Evolutionary conservation across 2,797 vertebrate genomes (phyloP).

Genomic region (Eutrigla gurnardus): DNA sequence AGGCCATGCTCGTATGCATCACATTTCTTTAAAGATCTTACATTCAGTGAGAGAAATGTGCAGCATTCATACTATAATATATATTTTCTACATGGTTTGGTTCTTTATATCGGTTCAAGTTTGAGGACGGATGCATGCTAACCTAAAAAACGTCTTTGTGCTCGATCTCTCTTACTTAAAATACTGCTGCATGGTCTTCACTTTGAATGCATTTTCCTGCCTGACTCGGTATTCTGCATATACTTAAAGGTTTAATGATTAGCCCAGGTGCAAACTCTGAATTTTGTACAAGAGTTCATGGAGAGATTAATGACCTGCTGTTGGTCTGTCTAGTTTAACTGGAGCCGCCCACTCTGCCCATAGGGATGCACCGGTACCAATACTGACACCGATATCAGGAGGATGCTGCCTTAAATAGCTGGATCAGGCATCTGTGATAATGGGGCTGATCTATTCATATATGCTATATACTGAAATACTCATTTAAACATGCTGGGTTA

Average conservation of each 20-base stretch:
- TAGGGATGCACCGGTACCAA: not conserved
- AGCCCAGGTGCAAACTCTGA: conserved; percentile 24
- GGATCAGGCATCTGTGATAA: too few species aligned
- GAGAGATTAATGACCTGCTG: conserved; percentile 40
- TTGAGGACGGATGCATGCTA: not conserved
- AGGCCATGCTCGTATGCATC: not conserved
- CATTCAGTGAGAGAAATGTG: not conserved
- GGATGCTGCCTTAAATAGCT: too few species aligned
- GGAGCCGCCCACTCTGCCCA: conserved; percentile 20
- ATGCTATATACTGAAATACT: conserved; percentile 22
- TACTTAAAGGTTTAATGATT: conserved; percentile 57
- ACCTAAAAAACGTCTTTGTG: conserved; percentile 10
- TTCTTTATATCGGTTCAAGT: conserved; percentile 1
- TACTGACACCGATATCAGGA: too few species aligned
- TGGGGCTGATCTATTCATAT: too few species aligned
- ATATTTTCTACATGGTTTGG: not conserved
- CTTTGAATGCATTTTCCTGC: conserved; percentile 5
- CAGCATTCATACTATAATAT: not conserved
- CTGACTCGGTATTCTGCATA: conserved; percentile 17
- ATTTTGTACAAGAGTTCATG: conserved; percentile 46
- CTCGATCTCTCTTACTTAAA: not conserved
- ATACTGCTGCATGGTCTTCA: conserved; percentile 3
- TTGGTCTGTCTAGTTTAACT: conserved; percentile 16
- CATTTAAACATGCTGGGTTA: conserved; percentile 46
- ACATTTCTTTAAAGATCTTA: conserved; percentile 7